These are phyloP conservation scores for Plebejus argus DNA, from an alignment of 2,888 invertebrate genomes.

Conservation along the genomic window DNA sequence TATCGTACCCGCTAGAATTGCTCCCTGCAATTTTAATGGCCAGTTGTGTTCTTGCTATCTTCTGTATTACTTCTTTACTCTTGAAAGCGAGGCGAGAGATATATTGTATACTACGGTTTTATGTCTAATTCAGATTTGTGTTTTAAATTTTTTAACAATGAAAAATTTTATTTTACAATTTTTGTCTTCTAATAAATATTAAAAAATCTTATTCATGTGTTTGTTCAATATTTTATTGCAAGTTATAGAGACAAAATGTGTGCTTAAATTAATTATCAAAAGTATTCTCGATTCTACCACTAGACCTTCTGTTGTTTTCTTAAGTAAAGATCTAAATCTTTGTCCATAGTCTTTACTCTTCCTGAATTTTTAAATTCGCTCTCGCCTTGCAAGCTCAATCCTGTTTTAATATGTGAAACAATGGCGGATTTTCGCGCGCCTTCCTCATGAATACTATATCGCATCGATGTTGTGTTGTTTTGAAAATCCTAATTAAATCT, in stretches of 20 bases:
- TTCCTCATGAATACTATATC: slow-evolving; percentile 7
- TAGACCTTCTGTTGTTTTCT: not conserved
- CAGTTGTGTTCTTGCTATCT: not conserved
- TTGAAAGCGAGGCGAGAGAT: not conserved
- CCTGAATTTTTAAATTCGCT: slow-evolving; percentile 21
- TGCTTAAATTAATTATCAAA: too few relatives aligned
- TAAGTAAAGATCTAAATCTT: not conserved
- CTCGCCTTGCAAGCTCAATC: not conserved
- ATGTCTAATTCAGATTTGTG: not conserved
- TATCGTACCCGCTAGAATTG: slow-evolving; percentile 27
- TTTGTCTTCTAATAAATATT: too few relatives aligned
- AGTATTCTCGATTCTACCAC: too few relatives aligned
- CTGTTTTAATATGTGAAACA: slow-evolving; percentile 8
- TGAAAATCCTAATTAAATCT: slow-evolving; percentile 12
- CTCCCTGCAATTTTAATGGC: slow-evolving; percentile 5
- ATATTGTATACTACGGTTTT: too few relatives aligned
- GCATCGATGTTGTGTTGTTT: slow-evolving; percentile 23
- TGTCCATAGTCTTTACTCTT: not conserved
- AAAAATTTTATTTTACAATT: too few relatives aligned
- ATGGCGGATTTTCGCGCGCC: not conserved
- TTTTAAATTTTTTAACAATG: not conserved
- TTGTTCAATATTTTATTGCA: too few relatives aligned
- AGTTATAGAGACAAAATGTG: too few relatives aligned
- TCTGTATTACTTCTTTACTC: not conserved
- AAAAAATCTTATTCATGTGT: too few relatives aligned